phyloP scores from a whole-genome alignment of 2,113 vertebrate species.

The Notothenia coriiceps region DNA sequence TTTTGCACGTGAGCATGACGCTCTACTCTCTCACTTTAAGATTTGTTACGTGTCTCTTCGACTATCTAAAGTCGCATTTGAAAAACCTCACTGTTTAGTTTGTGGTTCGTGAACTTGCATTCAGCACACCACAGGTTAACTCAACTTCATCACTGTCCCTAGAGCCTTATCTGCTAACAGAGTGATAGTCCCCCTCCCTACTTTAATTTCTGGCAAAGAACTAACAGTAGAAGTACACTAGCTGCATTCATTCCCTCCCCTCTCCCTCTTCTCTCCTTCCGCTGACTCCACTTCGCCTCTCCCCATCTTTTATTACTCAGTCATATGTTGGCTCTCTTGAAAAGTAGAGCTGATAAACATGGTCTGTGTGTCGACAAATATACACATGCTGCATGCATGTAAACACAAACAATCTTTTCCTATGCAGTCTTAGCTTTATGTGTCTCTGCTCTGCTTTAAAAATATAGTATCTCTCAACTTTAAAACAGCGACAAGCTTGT shows the following conservation, averaged over 20 bases:
- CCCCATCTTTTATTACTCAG: conserved; percentile 35
- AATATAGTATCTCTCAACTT: conserved; percentile 1
- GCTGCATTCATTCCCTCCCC: conserved; percentile 51
- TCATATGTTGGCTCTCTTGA: conserved; percentile 30
- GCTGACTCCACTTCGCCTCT: conserved; percentile 22
- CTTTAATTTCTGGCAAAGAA: conserved; percentile 19
- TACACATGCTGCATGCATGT: conserved; percentile 9
- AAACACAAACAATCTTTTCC: conserved; percentile 30
- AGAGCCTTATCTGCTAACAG: background rate
- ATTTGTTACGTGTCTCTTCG: background rate
- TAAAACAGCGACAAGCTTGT: conserved; percentile 14
- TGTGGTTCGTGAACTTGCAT: background rate
- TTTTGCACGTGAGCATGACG: conserved; percentile 15
- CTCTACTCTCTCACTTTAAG: background rate
- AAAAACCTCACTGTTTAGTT: background rate
- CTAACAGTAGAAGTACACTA: conserved; percentile 43
- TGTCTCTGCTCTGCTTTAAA: conserved; percentile 5
- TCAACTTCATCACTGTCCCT: conserved; percentile 1
- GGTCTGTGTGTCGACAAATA: background rate
- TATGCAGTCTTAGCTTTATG: background rate
- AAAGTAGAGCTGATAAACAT: conserved; percentile 8
- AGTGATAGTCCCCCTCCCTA: conserved; percentile 10
- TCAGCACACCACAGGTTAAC: conserved; percentile 21
- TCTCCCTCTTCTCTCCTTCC: conserved; percentile 27
- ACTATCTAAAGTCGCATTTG: background rate